Base-by-base conservation (phyloP, 2,113 vertebrate species). In the Alexandromys fortis region DNA sequence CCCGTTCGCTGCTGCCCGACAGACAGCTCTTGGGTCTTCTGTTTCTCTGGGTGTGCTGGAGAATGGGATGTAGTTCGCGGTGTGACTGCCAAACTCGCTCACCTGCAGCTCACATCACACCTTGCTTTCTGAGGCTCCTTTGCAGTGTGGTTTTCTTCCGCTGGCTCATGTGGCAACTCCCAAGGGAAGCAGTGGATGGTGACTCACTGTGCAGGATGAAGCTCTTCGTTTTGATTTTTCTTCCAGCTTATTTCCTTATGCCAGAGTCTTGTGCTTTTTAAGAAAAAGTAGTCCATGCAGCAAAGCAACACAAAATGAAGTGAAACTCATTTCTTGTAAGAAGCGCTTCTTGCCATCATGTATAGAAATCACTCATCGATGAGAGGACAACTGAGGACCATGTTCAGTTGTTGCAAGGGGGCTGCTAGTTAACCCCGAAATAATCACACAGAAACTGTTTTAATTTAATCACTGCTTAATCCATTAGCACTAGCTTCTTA, bases 191-290 rank as follows among this genome's bases (percentile, higher is more conserved):
- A 76, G 89, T 2, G 42, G 70, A 65, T 38, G 81, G 35, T 91
- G 92, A 96, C 47, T 96, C 86, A 86, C 0, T 22, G 22, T 88
- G 10, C 24, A 52, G 26, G 92, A 94, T 28, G 75, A 78, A 70
- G 33, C 30, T 22, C 42, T 78, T 76, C 28, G 49, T 90, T 92
- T 90, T 86, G 78, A 55, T 86, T 91, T 92, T 86, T 42, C 38
- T 89, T 79, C 52, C 42, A 76, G 30, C 61, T 94, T 67, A 90
- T 86, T 89, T 96, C 88, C 63, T 94, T 93, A 90, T n/a, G 5
- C 12, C 55, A 92, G 49, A 77, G 45, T 79, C 75, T 91, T 83
- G 55, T 67, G 81, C 24, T 58, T 92, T 83, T 95, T 65, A 94
- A 95, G 68, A 55, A 58, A 91, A 65, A 85, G 67, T 88, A 67